Evolutionary conservation across 2,888 invertebrate genomes (phyloP), one percentile per base, ranked within the genome.

Genomic region (Callyntrura sp.): DNA sequence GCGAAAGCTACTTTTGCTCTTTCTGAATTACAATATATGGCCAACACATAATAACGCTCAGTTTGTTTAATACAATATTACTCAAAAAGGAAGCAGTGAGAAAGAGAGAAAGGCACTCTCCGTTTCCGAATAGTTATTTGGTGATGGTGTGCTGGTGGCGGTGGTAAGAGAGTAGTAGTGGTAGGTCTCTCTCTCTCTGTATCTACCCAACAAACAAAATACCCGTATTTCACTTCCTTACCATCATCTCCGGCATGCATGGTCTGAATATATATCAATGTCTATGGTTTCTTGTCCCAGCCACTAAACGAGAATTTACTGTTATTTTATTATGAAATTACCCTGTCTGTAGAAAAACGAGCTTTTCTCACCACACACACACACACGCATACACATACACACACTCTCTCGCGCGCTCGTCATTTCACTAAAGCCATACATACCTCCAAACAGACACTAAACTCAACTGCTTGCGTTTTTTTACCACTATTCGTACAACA

Each of bases 261-360:
- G 87, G 87, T 57, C 68, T 84, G 90, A 76, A 87, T 86, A 90
- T 90, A 90, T 90, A 90, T 90, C 90, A 90, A 73, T 87, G 90
- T 90, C 90, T 79, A 83, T 87, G 90, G 90, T 90, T 90, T 90
- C 90, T 90, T 90, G 90, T 90, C 87, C 82, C 90, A 90, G 87
- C 90, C 90, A 90, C 87, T 90, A 90, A 86, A 90, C 87, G 90
- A 90, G 83, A 90, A 90, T 90, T 90, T 90, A 90, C 87, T 90
- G 90, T 87, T 90, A 90, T 90, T 90, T 90, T 90, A 90, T 90
- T 90, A 90, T 86, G 90, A 87, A 90, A 90, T 90, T 90, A 90
- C 86, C 82, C 90, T 90, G 90, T 87, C 83, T 89, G 85, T 79
- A 23, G 14, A 70, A 12, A 86, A 79, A 86, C 86, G 86, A 86